phyloP scores from a whole-genome alignment of 2,797 vertebrate species.

The Huso huso region DNA sequence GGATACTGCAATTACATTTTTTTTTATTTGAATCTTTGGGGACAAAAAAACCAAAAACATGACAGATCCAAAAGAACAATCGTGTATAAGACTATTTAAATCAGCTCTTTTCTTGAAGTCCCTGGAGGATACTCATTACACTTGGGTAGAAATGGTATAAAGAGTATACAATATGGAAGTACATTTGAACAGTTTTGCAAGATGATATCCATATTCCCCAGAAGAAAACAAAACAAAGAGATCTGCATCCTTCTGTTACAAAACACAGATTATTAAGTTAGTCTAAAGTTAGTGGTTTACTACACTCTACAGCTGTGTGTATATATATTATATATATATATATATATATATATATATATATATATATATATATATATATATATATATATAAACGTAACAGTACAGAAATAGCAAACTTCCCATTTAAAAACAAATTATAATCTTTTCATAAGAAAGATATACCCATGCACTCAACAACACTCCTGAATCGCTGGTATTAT shows the following conservation, averaged over 20 bases:
- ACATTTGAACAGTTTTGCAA: slow-evolving; percentile 9
- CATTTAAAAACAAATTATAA: background rate
- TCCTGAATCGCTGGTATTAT: slow-evolving; percentile 43
- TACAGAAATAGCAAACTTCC: slow-evolving; percentile 28
- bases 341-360: slow-evolving; percentile 9
- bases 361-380: too few relatives aligned
- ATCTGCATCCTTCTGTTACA: slow-evolving; percentile 7
- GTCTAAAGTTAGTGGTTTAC: slow-evolving; percentile 13
- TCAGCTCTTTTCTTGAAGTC: slow-evolving; percentile 15
- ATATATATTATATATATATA: too few relatives aligned
- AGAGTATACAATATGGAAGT: background rate
- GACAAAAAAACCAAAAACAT: slow-evolving; percentile 7
- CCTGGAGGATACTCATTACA: slow-evolving; percentile 13
- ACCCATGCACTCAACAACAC: slow-evolving; percentile 35
- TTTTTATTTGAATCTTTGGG: slow-evolving; percentile 2
- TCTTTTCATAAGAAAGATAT: slow-evolving; percentile 2
- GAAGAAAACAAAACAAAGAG: slow-evolving; percentile 2
- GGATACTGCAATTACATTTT: background rate
- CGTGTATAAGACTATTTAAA: slow-evolving; percentile 9
- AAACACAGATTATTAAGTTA: slow-evolving; percentile 7
- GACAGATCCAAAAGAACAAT: slow-evolving; percentile 12
- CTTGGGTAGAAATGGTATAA: slow-evolving; percentile 17
- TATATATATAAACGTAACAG: slow-evolving; percentile 9
- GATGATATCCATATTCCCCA: slow-evolving; percentile 9
- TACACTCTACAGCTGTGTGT: slow-evolving; percentile 18